phyloP scores from a whole-genome alignment of 2,797 vertebrate genomes.

The Diplodus puntazzo region DNA sequence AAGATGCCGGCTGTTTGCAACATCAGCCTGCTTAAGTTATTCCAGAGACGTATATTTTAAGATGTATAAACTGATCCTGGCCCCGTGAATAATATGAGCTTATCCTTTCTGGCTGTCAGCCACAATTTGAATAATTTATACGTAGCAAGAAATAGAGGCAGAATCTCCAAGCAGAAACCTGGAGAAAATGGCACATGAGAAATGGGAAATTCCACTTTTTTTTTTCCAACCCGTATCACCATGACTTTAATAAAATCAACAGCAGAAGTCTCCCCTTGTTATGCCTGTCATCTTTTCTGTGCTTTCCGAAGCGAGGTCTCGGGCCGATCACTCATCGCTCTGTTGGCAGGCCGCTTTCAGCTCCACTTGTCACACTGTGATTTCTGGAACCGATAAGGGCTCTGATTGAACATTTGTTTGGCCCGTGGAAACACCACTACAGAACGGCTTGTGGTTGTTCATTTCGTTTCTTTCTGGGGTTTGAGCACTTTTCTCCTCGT shows the following conservation, averaged over 20 bases:
- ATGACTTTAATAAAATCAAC: conserved; percentile 72
- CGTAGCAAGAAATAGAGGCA: conserved; percentile 69
- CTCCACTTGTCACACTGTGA: conserved; percentile 75
- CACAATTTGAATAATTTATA: conserved; percentile 80
- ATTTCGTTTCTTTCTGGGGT: conserved; percentile 41
- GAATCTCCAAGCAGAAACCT: conserved; percentile 60
- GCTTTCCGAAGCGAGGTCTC: conserved; percentile 52
- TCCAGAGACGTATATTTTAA: conserved; percentile 54
- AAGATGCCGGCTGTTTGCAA: conserved; percentile 37
- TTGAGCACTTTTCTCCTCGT: conserved; percentile 43
- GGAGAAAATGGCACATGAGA: conserved; percentile 66
- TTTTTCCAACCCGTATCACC: conserved; percentile 36
- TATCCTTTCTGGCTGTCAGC: conserved; percentile 67
- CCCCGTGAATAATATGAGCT: conserved; percentile 77
- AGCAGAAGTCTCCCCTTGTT: conserved; percentile 64
- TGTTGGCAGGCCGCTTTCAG: conserved; percentile 57
- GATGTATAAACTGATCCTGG: conserved; percentile 49
- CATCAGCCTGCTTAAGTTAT: conserved; percentile 35
- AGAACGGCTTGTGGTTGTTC: conserved; percentile 48
- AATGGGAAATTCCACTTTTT: conserved; percentile 56
- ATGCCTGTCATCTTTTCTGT: conserved; percentile 57
- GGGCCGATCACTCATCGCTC: conserved; percentile 66
- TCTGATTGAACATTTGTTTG: conserved; percentile 75
- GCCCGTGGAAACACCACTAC: conserved; percentile 45
- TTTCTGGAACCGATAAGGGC: conserved; percentile 73